Percentiles rank a stretch among this genome's conserved stretches.
phyloP scores from a whole-genome alignment of 2,113 vertebrate species.

The Ascaphus truei region DNA sequence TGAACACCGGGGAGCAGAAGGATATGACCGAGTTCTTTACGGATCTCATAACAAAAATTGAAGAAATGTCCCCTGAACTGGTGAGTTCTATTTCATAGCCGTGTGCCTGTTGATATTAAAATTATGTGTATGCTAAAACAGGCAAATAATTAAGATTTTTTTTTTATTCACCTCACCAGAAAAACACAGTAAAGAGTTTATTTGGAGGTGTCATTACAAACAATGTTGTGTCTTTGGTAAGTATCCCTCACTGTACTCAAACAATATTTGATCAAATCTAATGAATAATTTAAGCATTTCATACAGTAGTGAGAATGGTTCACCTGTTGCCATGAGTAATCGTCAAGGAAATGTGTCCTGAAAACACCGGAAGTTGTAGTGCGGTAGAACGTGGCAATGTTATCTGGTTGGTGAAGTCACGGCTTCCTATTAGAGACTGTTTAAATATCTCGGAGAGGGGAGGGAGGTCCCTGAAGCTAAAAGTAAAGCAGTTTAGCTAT shows the following conservation, averaged over 20 bases:
- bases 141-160: conserved; percentile 43
- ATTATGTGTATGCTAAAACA: neutral
- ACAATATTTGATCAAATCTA: too few species aligned
- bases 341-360: too few species aligned
- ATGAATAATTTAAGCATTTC: too few species aligned
- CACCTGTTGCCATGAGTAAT: too few species aligned
- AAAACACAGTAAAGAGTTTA: conserved; percentile 97
- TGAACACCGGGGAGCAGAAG: conserved; percentile 97
- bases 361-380: too few species aligned
- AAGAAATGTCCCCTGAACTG: conserved; percentile 97
- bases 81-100: conserved; percentile 56
- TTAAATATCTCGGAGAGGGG: too few species aligned
- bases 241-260: too few species aligned
- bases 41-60: conserved; percentile 97
- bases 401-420: too few species aligned
- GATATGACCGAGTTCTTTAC: conserved; percentile 99
- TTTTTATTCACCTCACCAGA: conserved; percentile 74
- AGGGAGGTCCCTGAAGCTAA: too few species aligned
- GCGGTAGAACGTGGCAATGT: too few species aligned
- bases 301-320: neutral
- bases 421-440: too few species aligned
- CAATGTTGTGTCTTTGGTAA: conserved; percentile 97
- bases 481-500: too few species aligned
- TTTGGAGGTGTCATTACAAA: conserved; percentile 98
- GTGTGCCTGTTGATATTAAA: neutral